Conservation (phyloP, 2,888 invertebrate genomes). For the Hydropsyche betteni region DNA sequence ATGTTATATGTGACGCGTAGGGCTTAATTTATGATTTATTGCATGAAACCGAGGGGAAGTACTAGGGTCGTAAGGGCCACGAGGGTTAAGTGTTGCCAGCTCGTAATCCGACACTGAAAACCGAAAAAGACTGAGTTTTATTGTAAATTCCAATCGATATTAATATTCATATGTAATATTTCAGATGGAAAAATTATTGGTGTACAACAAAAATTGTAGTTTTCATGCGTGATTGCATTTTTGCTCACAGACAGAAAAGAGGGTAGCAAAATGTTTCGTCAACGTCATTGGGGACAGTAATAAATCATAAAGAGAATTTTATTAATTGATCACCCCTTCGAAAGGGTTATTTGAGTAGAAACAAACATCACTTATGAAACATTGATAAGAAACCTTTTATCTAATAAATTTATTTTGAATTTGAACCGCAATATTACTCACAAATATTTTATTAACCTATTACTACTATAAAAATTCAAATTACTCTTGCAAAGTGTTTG, state of each 20-base stretch:
- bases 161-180: too few species aligned
- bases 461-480: too few species aligned
- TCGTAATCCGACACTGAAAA: slow-evolving; percentile 1
- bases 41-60: slow-evolving; percentile 36
- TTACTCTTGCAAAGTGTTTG: too few species aligned
- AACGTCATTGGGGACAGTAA: slow-evolving; percentile 41
- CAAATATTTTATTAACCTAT: too few species aligned
- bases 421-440: too few species aligned
- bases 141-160: too few species aligned
- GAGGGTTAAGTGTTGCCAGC: slow-evolving; percentile 45
- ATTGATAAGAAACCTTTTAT: neutral
- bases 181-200: too few species aligned
- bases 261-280: slow-evolving; percentile 30
- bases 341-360: slow-evolving; percentile 44
- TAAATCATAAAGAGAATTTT: slow-evolving; percentile 51
- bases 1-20: slow-evolving; percentile 49
- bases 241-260: neutral
- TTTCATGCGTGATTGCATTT: neutral
- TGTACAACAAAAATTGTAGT: neutral
- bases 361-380: slow-evolving; percentile 34
- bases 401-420: neutral
- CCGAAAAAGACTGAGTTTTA: too few species aligned
- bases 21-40: slow-evolving; percentile 51
- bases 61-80: slow-evolving; percentile 35
- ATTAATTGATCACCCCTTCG: slow-evolving; percentile 49